Conservation (phyloP, 2,113 vertebrate species). For the Anthoscopus minutus region DNA sequence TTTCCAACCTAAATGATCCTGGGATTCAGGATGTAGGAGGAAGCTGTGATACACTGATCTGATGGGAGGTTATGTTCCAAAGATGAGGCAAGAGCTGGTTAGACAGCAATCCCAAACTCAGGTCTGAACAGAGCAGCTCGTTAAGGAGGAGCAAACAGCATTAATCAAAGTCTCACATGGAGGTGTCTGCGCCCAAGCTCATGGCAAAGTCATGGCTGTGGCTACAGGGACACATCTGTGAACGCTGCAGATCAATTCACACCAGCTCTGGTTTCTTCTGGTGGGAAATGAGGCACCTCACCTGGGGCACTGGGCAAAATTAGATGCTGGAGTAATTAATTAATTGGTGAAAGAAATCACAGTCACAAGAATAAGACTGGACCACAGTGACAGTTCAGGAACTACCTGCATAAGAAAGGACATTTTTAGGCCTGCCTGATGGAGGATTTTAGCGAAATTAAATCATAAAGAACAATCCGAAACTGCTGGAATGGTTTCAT, state of each 20-base stretch:
- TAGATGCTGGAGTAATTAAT: fast-evolving
- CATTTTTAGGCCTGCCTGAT: neutral
- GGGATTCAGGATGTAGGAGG: neutral
- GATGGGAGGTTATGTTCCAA: fast-evolving
- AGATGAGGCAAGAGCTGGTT: neutral
- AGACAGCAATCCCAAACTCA: neutral
- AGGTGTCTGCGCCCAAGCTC: too few species aligned
- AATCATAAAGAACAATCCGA: neutral
- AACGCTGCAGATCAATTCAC: fast-evolving
- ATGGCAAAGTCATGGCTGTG: neutral
- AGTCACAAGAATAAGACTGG: neutral
- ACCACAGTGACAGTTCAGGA: neutral
- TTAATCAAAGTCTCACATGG: fast-evolving
- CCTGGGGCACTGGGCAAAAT: neutral
- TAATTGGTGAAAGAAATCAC: neutral
- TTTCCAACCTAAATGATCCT: neutral
- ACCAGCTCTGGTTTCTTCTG: neutral
- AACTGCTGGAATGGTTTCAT: neutral
- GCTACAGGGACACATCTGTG: neutral
- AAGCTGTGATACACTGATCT: neutral
- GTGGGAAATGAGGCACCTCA: neutral
- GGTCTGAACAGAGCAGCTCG: fast-evolving
- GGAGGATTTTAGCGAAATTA: neutral
- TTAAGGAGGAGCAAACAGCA: neutral
- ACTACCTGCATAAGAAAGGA: neutral